Conservation (phyloP, 2,113 vertebrate genomes). For the Corythaixoides concolor region DNA sequence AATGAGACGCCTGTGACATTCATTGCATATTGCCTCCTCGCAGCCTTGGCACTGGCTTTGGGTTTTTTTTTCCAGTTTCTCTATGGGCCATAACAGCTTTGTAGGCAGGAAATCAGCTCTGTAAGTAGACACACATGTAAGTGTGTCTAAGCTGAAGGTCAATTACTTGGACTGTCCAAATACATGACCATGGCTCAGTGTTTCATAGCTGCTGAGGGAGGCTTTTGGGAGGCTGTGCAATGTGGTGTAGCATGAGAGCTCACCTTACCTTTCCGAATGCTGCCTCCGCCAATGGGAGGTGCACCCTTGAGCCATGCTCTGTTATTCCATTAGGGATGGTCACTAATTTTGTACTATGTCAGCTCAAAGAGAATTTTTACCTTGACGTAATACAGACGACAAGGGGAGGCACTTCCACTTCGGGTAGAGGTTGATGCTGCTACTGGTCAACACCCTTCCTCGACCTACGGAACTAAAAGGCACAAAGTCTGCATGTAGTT, state of each 20-base stretch:
- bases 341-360: not conserved
- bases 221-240: not conserved
- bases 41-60: not conserved
- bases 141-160: not conserved
- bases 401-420: not conserved
- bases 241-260: not conserved
- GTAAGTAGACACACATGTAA: too few species aligned
- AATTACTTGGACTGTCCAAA: not conserved
- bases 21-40: accelerated
- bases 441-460: not conserved
- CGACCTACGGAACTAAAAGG: not conserved
- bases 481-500: not conserved
- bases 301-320: not conserved
- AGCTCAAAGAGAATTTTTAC: accelerated
- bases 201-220: not conserved
- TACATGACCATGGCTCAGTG: accelerated
- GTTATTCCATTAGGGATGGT: not conserved
- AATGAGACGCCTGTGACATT: accelerated
- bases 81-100: not conserved
- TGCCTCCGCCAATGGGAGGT: not conserved
- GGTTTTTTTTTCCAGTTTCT: not conserved
- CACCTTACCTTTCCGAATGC: accelerated
- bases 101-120: not conserved
- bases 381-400: accelerated
- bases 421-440: accelerated